Percentiles rank a stretch among this genome's conserved stretches.
phyloP scores from a whole-genome alignment of 2,797 vertebrate species.

The Ficedula albicollis region DNA sequence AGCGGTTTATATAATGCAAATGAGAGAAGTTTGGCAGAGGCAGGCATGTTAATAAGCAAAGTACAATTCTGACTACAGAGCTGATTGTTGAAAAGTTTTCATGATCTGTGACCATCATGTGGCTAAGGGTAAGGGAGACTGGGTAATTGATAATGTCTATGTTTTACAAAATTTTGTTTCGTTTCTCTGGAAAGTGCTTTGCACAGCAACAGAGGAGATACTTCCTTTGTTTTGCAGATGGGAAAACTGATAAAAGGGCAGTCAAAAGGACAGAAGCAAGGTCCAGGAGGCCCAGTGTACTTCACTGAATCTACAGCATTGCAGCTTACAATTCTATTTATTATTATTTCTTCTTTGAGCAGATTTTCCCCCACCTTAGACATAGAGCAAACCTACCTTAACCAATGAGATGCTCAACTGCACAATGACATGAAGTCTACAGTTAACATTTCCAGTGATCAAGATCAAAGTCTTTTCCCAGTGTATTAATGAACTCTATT shows the following conservation, averaged over 20 bases:
- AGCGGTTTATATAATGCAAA: constrained; percentile 21
- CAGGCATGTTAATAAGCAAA: not conserved
- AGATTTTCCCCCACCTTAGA: not conserved
- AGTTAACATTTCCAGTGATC: not conserved
- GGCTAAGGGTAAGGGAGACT: not conserved
- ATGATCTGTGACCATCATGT: not conserved
- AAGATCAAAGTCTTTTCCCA: not conserved
- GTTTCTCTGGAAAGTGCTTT: not conserved
- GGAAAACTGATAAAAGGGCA: not conserved
- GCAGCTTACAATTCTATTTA: not conserved
- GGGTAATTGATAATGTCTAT: not conserved
- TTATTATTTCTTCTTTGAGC: not conserved
- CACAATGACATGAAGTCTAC: not conserved
- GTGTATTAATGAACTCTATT: not conserved
- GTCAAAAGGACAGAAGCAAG: not conserved
- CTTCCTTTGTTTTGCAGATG: not conserved
- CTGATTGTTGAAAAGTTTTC: not conserved
- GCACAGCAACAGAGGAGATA: not conserved
- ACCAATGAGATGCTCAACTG: not conserved
- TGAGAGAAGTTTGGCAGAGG: not conserved
- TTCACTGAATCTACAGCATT: not conserved
- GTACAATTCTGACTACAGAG: not conserved
- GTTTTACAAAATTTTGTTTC: not conserved
- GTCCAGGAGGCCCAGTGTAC: not conserved
- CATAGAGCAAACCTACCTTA: not conserved